These are phyloP conservation scores for Platerodrilus igneus DNA, from an alignment of 2,888 invertebrate genomes.

Conservation along the genomic window DNA sequence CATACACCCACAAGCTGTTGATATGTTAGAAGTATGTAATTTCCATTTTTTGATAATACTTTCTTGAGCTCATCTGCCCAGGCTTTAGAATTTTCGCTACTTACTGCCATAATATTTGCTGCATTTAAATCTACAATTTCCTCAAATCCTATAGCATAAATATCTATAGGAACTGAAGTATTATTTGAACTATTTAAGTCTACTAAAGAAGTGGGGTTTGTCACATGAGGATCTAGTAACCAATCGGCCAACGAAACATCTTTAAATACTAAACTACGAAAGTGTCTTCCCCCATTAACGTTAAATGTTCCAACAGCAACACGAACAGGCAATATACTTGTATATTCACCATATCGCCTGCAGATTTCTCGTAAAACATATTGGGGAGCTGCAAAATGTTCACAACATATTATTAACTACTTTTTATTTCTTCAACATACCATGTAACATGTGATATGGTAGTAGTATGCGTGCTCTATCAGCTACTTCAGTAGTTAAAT, in stretches of 20 bases:
- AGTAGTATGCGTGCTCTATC: conserved; percentile 86
- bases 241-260: conserved; percentile 82
- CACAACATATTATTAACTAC: conserved; percentile 6
- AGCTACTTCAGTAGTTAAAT: conserved; percentile 84
- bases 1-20: conserved; percentile 97
- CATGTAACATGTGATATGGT: conserved; percentile 81
- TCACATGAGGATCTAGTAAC: conserved; percentile 78
- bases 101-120: conserved; percentile 94
- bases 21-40: conserved; percentile 86
- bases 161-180: conserved; percentile 68
- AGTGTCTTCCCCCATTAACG: conserved; percentile 98
- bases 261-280: conserved; percentile 92
- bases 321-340: conserved; percentile 64
- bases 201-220: conserved; percentile 47
- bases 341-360: conserved; percentile 74
- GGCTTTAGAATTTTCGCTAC: conserved; percentile 85
- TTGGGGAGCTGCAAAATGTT: conserved; percentile 60
- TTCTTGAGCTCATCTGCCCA: conserved; percentile 96
- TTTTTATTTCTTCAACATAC: too few species aligned
- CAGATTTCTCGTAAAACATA: conserved; percentile 81
- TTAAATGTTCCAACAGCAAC: conserved; percentile 96
- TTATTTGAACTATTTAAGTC: conserved; percentile 49
- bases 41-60: conserved; percentile 74
- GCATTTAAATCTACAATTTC: conserved; percentile 99
- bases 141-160: conserved; percentile 97